These are phyloP conservation scores for Ctenochaetus hawaiiensis DNA, from an alignment of 2,797 vertebrate species.

Conservation along the genomic window DNA sequence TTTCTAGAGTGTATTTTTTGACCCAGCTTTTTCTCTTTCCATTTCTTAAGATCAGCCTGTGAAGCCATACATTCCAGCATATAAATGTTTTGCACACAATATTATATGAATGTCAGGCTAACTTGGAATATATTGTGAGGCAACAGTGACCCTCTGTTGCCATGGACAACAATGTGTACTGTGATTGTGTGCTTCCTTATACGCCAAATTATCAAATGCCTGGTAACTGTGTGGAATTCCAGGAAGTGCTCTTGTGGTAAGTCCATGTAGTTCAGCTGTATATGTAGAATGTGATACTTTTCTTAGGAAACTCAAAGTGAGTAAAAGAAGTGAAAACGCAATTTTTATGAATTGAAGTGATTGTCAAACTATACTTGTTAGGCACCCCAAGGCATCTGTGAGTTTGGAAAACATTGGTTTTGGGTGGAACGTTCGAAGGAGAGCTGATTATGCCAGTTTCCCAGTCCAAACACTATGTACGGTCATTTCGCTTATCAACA, in stretches of 20 bases:
- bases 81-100: too few species aligned
- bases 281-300: neutral
- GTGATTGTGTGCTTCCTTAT: conserved; percentile 57
- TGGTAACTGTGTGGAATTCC: conserved; percentile 51
- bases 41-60: neutral
- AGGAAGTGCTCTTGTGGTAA: conserved; percentile 57
- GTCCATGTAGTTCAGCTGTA: neutral
- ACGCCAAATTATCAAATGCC: conserved; percentile 45
- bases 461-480: too few species aligned
- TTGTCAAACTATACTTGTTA: neutral
- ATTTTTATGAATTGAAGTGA: neutral
- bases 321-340: neutral
- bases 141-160: conserved; percentile 22
- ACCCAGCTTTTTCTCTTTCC: neutral
- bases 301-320: neutral
- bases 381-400: too few species aligned
- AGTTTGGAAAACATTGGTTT: too few species aligned
- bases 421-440: too few species aligned
- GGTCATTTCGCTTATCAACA: too few species aligned
- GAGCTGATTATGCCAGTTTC: too few species aligned
- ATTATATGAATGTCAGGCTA: neutral
- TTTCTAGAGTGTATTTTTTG: neutral
- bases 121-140: neutral
- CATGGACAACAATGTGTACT: conserved; percentile 60
- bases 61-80: neutral